Evolutionary conservation across 2,113 vertebrate species (phyloP).

Genomic region (Corydoras sp.): DNA sequence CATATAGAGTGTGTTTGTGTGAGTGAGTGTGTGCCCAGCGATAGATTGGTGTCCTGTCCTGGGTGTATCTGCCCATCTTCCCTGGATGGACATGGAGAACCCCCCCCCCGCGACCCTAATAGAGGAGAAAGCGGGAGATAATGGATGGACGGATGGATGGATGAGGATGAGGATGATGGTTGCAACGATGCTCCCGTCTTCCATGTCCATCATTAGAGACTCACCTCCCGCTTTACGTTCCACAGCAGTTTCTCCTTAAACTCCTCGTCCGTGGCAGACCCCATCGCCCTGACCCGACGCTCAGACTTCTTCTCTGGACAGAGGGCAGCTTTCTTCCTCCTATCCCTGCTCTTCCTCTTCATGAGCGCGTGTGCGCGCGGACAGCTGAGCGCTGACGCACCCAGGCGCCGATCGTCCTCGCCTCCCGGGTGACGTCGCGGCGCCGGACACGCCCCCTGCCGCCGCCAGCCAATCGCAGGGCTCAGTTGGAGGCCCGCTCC

Average conservation of each 20-base stretch:
- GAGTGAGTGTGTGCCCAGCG: too few species aligned
- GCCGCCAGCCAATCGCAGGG: constrained; percentile 57
- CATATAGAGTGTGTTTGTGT: too few species aligned
- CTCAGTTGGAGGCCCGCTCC: constrained; percentile 30
- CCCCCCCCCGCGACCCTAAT: too few species aligned
- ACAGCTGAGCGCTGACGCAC: constrained; percentile 62
- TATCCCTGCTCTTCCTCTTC: constrained; percentile 40
- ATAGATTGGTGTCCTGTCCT: too few species aligned
- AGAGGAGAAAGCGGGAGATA: too few species aligned
- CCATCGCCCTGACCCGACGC: constrained; percentile 63
- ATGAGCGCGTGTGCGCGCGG: constrained; percentile 31
- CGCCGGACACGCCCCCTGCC: constrained; percentile 44
- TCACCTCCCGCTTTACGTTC: constrained; percentile 90
- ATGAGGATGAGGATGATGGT: too few species aligned
- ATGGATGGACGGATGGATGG: too few species aligned
- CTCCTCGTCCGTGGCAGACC: constrained; percentile 72
- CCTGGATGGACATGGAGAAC: too few species aligned
- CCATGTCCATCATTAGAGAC: constrained; percentile 22
- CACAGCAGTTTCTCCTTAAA: constrained; percentile 85
- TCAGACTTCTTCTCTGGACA: neutral
- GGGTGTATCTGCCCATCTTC: too few species aligned
- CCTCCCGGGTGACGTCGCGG: constrained; percentile 57
- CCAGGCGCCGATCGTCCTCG: constrained; percentile 48
- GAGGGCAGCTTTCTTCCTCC: neutral
- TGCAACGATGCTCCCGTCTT: neutral